Evolutionary conservation across 1,140 invertebrate species (phyloP), one percentile per base, ranked within the genome.

Genomic region (Brachionus paranguensis): DNA sequence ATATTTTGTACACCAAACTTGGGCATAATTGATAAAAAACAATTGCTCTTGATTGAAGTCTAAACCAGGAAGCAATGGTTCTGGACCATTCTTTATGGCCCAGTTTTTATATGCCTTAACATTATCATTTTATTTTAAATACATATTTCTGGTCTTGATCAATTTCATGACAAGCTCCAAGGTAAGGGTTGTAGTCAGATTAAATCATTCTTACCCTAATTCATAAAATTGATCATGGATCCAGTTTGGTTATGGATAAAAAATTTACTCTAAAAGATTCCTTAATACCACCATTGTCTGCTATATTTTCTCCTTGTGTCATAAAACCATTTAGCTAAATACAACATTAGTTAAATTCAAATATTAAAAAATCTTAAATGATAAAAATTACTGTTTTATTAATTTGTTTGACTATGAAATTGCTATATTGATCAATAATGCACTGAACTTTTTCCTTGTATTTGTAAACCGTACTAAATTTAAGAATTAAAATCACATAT

Each of bases 1-100:
- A 68, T 81, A 81, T 50, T 83, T 83, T 47, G 81, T 68, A 37
- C 27, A 85, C 83, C 84, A 86, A 88, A 93, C 92, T 91, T 93
- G 93, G 74, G 93, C 93, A 87, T 92, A 93, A 86, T 91, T 91
- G 84, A 94, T 89, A 87, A 93, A 93, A 88, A 93, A 93, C 33
- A 93, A 87, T 87, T 94, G 93, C 68, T 91, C 90, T 17, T 91
- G 89, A 5, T 91, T 91, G 41, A 92, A 91, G 60, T 92, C 90
- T 20, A 93, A 87, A 43, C 92, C 91, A 20, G 93, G 93, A n/a
- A 94, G 88, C 17, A 88, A 89, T 33, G 90, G 89, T 74, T 91
- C 91, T n/a, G 86, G 79, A 5, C 87, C 88, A 70, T 90, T 84
- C 79, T 89, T 87, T 37, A 91, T 87, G 6, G 92, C 90, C 93